phyloP scores from a whole-genome alignment of 2,113 vertebrate species.

The Leptocoma aspasia region DNA sequence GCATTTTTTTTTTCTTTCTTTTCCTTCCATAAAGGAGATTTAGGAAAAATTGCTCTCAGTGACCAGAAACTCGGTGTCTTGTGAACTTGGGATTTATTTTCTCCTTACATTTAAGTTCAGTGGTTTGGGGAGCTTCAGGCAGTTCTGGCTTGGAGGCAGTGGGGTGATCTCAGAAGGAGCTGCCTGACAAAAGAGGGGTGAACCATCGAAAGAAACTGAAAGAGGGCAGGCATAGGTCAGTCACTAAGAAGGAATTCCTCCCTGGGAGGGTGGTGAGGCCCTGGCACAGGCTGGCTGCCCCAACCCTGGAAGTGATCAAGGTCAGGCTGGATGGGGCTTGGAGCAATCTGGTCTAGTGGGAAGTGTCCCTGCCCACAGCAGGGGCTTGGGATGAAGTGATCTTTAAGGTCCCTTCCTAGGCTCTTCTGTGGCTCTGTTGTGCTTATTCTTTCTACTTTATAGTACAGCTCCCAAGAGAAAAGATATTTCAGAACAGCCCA shows the following conservation, averaged over 20 bases:
- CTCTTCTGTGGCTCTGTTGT: not conserved
- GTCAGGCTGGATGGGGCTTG: not conserved
- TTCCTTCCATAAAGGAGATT: not conserved
- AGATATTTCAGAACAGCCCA: not conserved
- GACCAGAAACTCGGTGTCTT: rapidly evolving
- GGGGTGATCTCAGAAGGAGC: rapidly evolving
- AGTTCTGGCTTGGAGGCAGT: not conserved
- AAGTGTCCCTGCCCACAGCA: not conserved
- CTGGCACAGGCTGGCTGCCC: not conserved
- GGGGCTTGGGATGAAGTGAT: not conserved
- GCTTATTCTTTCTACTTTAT: not conserved
- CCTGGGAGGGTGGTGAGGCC: not conserved
- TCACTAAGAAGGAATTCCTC: not conserved
- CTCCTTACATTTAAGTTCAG: not conserved
- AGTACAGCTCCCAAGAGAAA: not conserved
- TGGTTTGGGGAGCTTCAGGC: not conserved
- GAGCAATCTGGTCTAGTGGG: not conserved
- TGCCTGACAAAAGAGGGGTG: not conserved
- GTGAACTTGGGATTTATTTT: not conserved
- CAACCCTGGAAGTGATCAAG: not conserved
- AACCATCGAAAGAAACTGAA: not conserved
- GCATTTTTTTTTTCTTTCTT: not conserved
- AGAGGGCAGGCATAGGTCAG: not conserved
- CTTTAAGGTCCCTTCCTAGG: not conserved
- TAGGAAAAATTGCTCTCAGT: not conserved